Evolutionary conservation across 2,113 vertebrate species (phyloP).

Genomic region (Scartelaos histophorus): DNA sequence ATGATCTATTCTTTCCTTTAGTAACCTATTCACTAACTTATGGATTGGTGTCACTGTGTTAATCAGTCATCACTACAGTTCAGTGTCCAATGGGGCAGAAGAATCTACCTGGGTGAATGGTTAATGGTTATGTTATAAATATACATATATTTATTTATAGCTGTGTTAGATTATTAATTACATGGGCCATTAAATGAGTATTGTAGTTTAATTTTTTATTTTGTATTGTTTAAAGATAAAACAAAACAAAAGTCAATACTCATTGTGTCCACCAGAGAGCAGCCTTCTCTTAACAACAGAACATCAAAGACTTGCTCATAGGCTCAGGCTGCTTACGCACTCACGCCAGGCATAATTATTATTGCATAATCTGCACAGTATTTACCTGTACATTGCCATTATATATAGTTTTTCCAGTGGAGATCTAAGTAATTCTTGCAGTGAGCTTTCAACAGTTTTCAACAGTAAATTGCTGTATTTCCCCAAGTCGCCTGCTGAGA

Average conservation of each 20-base stretch:
- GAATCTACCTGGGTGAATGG: background rate
- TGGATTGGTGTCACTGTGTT: background rate
- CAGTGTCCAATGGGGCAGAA: background rate
- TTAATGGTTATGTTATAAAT: too few relatives aligned
- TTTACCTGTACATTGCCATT: background rate
- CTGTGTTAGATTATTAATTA: background rate
- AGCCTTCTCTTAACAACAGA: conserved; percentile 77
- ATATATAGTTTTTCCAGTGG: background rate
- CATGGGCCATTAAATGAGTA: background rate
- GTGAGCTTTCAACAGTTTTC: conserved; percentile 18
- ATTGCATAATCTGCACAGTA: background rate
- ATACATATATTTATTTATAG: too few relatives aligned
- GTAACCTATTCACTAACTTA: background rate
- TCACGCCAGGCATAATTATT: background rate
- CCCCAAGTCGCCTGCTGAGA: conserved; percentile 29
- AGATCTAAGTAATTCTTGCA: background rate
- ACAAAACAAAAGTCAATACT: background rate
- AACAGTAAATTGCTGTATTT: conserved; percentile 10
- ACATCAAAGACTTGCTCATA: background rate
- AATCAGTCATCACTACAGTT: background rate
- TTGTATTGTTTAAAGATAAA: background rate
- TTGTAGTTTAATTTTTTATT: background rate
- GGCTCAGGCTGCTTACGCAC: background rate
- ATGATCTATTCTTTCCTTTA: background rate
- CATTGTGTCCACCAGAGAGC: conserved; percentile 59